These are phyloP conservation scores for Notolabrus celidotus DNA, from an alignment of 2,797 vertebrate genomes.

Conservation along the genomic window DNA sequence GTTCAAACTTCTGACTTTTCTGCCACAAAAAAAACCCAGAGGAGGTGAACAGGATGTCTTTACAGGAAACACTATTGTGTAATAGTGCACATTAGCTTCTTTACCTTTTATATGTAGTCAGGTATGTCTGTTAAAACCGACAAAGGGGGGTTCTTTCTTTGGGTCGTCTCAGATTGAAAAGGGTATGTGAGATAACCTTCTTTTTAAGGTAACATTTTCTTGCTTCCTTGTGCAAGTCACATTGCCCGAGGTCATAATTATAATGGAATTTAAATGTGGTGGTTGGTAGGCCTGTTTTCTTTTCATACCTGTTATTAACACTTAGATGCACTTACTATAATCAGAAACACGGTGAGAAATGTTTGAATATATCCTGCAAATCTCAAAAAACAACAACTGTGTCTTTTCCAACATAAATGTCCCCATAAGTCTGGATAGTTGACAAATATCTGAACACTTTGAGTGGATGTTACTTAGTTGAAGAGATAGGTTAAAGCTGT, in stretches of 20 bases:
- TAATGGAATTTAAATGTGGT: conserved; percentile 1
- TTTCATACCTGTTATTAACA: neutral
- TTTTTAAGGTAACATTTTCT: neutral
- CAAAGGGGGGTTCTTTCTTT: neutral
- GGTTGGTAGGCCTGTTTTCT: neutral
- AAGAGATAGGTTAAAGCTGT: too few relatives aligned
- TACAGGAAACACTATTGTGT: neutral
- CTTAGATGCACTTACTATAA: neutral
- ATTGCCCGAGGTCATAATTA: neutral
- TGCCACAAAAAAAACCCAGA: neutral
- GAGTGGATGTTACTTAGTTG: too few relatives aligned
- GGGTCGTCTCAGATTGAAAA: neutral
- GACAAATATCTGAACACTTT: too few relatives aligned
- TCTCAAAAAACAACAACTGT: neutral
- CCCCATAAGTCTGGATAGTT: neutral
- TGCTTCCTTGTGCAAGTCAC: neutral
- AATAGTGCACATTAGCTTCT: neutral
- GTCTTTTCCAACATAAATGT: neutral
- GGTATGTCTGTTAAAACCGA: neutral
- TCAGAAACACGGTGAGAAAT: neutral
- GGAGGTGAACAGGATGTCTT: neutral
- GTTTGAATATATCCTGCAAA: neutral
- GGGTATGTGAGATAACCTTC: neutral
- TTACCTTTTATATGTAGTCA: neutral
- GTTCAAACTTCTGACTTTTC: neutral